Evolutionary conservation across 2,888 invertebrate species (phyloP), one percentile per base, ranked within the genome.

Genomic region (Drymonia ruficornis): DNA sequence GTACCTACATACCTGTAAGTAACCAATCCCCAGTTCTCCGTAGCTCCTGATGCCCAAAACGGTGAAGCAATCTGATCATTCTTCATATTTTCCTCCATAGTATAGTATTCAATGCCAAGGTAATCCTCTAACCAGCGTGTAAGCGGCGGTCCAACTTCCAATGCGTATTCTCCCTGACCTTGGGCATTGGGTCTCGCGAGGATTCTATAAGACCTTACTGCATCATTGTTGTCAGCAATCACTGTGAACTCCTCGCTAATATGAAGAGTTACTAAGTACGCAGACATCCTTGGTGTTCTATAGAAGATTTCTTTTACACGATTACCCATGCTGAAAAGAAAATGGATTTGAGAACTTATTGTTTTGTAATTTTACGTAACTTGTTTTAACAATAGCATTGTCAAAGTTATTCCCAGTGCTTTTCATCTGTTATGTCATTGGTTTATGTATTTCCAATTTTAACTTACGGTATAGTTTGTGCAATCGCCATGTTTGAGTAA

Each of bases 191-290:
- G 86, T 61, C 92, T 81, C 1, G 89, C 91, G 0, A 91, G 72
- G 46, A 92, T 87, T 11, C 91, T 84, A 54, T 92, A 92, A 0
- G 90, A 76, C 18, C 71, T 76, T 0, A 43, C 59, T 0, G 38
- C 2, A 48, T 88, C 71, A 1, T 80, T 67, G 55, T 89, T 86
- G 9, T 87, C 81, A 13, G 91, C 91, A 15, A 92, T 86, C 0
- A 84, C 84, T 1, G 59, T 72, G 42, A 91, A 92, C 28, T 87
- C 85, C 58, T 90, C 89, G 50, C 91, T 91, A 13, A 92, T 86
- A 51, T 92, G 92, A 76, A 98, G 95, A 0, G 97, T 97, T 0
- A 98, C 94, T 42, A 98, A 86, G 75, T 98, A 98, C 0, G 97
- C 96, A 3, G 97, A 96, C 96, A 98, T 97, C 59, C 87, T 84